A percentile compares a stretch with the other conserved stretches of the same genome.
Evolutionary conservation across 2,797 vertebrate species (phyloP).

Genomic region (Phalloptychus januarius): DNA sequence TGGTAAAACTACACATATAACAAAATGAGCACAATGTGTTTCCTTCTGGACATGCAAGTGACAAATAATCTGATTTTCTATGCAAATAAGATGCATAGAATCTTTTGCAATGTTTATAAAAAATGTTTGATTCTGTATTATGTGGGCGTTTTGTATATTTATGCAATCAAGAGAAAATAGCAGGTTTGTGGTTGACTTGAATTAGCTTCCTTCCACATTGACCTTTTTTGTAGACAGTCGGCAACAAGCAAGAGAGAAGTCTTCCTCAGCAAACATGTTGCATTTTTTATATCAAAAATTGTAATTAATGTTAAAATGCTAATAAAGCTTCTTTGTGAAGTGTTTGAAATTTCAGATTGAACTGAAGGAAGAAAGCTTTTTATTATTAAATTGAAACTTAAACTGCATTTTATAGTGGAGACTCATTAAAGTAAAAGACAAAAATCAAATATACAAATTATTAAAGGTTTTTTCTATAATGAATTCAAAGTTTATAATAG

Average conservation of each 20-base stretch:
- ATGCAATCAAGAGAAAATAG: constrained; percentile 12
- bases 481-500: neutral
- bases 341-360: neutral
- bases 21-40: neutral
- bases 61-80: neutral
- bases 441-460: neutral
- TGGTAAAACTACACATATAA: neutral
- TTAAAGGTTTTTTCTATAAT: neutral
- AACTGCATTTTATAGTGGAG: neutral
- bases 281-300: constrained; percentile 7
- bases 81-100: neutral
- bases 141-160: neutral
- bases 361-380: neutral
- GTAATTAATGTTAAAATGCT: neutral
- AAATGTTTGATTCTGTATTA: neutral
- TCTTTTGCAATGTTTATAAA: neutral
- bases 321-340: neutral
- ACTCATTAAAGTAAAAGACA: neutral
- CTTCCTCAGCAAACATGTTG: neutral
- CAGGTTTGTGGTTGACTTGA: neutral
- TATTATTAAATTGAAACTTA: no score
- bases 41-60: neutral
- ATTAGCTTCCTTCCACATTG: neutral
- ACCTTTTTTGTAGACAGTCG: neutral
- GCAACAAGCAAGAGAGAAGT: neutral